Percentiles rank a stretch among this genome's conserved stretches.
Evolutionary conservation across 2,113 vertebrate species (phyloP).

Genomic region (Alouatta palliata): DNA sequence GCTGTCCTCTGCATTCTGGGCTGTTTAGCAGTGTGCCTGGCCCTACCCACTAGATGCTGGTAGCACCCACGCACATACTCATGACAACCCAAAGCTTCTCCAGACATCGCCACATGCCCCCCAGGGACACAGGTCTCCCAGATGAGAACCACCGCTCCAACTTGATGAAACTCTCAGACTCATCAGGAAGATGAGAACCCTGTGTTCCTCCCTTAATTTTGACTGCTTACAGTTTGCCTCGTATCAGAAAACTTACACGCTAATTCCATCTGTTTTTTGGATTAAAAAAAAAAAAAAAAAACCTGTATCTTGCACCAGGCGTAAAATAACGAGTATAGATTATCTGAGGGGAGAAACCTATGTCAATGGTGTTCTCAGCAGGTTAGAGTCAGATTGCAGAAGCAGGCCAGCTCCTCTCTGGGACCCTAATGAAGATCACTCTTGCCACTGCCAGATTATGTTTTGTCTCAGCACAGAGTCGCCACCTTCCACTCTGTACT

Average conservation of each 20-base stretch:
- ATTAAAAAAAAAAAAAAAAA: neutral
- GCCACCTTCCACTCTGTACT: neutral
- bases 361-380: neutral
- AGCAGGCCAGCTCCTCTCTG: neutral
- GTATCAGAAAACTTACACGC: neutral
- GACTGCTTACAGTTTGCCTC: neutral
- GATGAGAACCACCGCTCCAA: neutral
- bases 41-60: neutral
- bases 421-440: too few species aligned
- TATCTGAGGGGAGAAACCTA: neutral
- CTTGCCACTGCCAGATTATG: neutral
- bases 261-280: neutral
- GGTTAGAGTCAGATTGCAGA: neutral
- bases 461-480: neutral
- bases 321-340: neutral
- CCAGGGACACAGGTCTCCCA: fast-evolving
- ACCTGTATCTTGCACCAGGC: neutral
- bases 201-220: neutral
- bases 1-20: neutral
- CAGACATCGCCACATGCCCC: neutral
- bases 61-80: neutral
- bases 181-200: too few species aligned
- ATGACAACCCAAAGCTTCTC: neutral
- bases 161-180: neutral
- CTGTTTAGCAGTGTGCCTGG: neutral